phyloP scores from a whole-genome alignment of 2,888 invertebrate species.

The Sthenelais limicola region DNA sequence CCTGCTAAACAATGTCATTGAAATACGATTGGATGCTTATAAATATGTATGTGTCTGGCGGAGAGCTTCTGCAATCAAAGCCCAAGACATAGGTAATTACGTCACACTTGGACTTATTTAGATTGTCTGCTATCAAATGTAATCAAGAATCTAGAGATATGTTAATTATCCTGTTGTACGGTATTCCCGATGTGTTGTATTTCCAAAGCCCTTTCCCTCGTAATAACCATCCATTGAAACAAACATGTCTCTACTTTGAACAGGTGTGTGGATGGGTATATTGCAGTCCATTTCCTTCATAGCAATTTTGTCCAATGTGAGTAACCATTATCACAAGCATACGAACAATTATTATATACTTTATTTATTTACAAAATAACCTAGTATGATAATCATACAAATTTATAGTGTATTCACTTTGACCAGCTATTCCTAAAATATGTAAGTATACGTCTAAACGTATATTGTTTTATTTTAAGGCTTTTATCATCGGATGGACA shows the following conservation, averaged over 20 bases:
- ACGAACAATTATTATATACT: not conserved
- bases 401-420: not conserved
- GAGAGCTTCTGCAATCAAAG: conserved; percentile 89
- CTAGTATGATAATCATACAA: conserved; percentile 1
- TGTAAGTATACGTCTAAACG: not conserved
- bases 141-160: no score
- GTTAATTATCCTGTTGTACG: no score
- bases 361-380: not conserved
- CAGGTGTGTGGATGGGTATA: conserved; percentile 89
- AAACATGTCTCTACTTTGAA: conserved; percentile 31
- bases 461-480: conserved; percentile 76
- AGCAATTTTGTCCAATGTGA: conserved; percentile 93
- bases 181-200: no score
- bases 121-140: no score
- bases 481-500: conserved; percentile 97
- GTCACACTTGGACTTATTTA: no score
- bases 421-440: not conserved
- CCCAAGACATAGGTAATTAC: conserved; percentile 91
- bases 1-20: conserved; percentile 93
- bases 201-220: no score
- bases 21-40: conserved; percentile 94
- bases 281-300: conserved; percentile 92
- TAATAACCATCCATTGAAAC: no score
- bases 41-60: conserved; percentile 90
- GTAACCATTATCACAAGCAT: conserved; percentile 66